Base-by-base conservation (phyloP, 2,113 vertebrate species). In the Epinephelus fuscoguttatus region DNA sequence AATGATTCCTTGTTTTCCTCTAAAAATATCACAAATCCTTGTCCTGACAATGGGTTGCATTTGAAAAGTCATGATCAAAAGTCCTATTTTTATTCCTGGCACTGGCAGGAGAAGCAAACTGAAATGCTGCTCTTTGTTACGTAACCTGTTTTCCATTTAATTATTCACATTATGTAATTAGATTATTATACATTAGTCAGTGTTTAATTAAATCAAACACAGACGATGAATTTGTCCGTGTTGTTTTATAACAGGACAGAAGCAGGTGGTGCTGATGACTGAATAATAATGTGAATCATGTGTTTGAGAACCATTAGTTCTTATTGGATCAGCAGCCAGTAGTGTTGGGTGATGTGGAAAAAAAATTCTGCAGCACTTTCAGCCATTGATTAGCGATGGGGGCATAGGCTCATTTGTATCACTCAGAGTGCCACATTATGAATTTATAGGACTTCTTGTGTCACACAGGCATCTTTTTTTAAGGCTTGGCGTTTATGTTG, bases 121-220 rank as follows among this genome's bases (percentile, higher is more conserved):
- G 18, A 86, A 86, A 45, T 56, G 33, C 67, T 78, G 53, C 66
- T 80, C 40, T 33, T 63, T 63, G 66, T 88, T 88, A 77, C 62
- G n/a, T 73, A 86, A 91, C 40, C 55, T 0, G 42, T 55, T 89
- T 82, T 80, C 15, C 66, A 27, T 81, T 69, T 74, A 76, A 88
- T 84, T 84, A 50, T 80, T 79, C 71, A 64, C 52, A 70, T 86
- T 83, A 84, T 88, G 64, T 78, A 82, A 86, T 84, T 59, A 70
- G 19, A 66, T 80, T 74, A 42, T 77, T 76, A 23, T 70, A 80
- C 68, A 77, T 81, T 73, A 82, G 76, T 84, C 84, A 55, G 42
- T 57, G 71, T 23, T 66, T 59, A 33, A 53, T 78, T 37, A 63
- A 66, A 42, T 68, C 23, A 49, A 71, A 63, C 25, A 42, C 55